A percentile compares a stretch with the other conserved stretches of the same genome.
phyloP scores from a whole-genome alignment of 1,140 invertebrate species.

The Philopotamus ludificatus region DNA sequence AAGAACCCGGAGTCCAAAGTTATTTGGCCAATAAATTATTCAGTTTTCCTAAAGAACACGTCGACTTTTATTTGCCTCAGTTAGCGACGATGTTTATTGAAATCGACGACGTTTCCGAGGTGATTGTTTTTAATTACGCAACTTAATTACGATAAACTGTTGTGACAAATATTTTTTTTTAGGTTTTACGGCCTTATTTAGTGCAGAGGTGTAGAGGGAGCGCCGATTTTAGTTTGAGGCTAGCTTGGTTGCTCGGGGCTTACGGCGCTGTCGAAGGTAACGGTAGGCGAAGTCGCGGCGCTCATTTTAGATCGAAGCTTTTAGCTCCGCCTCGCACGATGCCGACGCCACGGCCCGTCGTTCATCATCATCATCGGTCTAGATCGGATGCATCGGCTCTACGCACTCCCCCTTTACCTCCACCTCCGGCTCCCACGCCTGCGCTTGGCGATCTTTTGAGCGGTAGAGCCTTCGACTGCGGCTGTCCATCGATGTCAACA shows the following conservation, averaged over 20 bases:
- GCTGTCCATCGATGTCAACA: constrained; percentile 72
- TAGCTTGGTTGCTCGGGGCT: constrained; percentile 93
- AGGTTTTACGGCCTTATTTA: constrained; percentile 88
- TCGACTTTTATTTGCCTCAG: constrained; percentile 98
- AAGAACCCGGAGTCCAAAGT: constrained; percentile 94
- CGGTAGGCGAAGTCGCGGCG: constrained; percentile 40
- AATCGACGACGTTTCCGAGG: constrained; percentile 92
- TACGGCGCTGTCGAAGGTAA: constrained; percentile 87
- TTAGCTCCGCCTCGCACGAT: constrained; percentile 47
- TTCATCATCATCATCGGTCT: constrained; percentile 60
- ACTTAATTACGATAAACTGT: not conserved
- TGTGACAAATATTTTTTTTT: constrained; percentile 5
- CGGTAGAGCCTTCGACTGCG: constrained; percentile 94
- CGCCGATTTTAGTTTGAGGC: constrained; percentile 92
- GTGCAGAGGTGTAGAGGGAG: constrained; percentile 90
- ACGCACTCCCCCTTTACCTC: constrained; percentile 47
- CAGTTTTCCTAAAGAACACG: constrained; percentile 86
- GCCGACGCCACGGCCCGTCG: constrained; percentile 19
- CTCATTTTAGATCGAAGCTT: constrained; percentile 45
- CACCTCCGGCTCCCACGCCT: constrained; percentile 55
- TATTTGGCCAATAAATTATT: constrained; percentile 97
- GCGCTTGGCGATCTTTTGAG: constrained; percentile 89
- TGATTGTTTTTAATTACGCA: not conserved
- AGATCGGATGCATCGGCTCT: constrained; percentile 84
- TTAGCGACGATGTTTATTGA: constrained; percentile 98